Base-by-base conservation (phyloP, 23 tunicate genomes). In the Trididemnum nubilum region DNA sequence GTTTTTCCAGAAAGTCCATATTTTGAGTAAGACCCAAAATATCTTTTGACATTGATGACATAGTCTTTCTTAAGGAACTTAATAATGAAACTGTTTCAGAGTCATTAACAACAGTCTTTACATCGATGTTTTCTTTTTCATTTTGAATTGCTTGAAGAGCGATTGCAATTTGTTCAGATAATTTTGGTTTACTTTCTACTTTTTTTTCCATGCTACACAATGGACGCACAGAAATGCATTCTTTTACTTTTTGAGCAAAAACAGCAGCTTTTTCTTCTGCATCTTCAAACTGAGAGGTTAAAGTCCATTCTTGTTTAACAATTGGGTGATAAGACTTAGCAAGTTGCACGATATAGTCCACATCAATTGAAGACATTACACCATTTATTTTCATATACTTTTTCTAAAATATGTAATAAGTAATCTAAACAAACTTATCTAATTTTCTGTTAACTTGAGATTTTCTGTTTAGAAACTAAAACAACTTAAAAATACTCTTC, bases 261-360 rank as follows among this genome's bases (percentile, higher is more conserved):
- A 3, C 21, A 3, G 37, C 74, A 67, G 74, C 74, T 67, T 67
- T 32, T 51, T 29, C 71, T 57, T 78, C 71, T 1, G 82, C 82
- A 2, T 32, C 50, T 78, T 78, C 82, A 57, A 57, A 30, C 49
- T 78, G n/a, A n/a, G n/a, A n/a, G n/a, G n/a, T n/a, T n/a, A n/a
- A n/a, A n/a, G n/a, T n/a, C n/a, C n/a, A n/a, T n/a, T n/a, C n/a
- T n/a, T n/a, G n/a, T n/a, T n/a, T n/a, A n/a, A n/a, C n/a, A n/a
- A n/a, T n/a, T n/a, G n/a, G n/a, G n/a, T n/a, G n/a, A n/a, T n/a
- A n/a, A n/a, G n/a, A n/a, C n/a, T n/a, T n/a, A n/a, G n/a, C n/a
- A n/a, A n/a, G n/a, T n/a, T n/a, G n/a, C n/a, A n/a, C n/a, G n/a
- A n/a, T n/a, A n/a, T n/a, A n/a, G n/a, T n/a, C n/a, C n/a, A n/a